Base-by-base conservation (phyloP, 2,888 invertebrate species). In the Microplitis deprimator region DNA sequence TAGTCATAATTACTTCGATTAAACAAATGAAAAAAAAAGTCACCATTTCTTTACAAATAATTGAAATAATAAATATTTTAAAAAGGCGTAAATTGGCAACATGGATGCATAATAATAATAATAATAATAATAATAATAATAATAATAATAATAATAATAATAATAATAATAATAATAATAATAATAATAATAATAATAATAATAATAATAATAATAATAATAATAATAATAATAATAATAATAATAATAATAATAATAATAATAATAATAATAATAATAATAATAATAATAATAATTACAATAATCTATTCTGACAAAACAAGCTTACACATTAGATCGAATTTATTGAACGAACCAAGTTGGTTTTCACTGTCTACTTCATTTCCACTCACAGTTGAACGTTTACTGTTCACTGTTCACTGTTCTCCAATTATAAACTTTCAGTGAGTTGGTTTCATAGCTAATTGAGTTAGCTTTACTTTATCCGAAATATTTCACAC, bases 401-500 rank as follows among this genome's bases (percentile, higher is more conserved):
- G 41, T 50, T 41, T 29, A 20, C 16, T 68, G 29, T 29, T 29
- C 29, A 29, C 29, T 29, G 41, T 50, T 41, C 20, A 20, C 16
- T 68, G 59, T 59, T 50, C 70, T 70, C 59, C 60, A 70, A 70
- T 70, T 70, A 70, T 50, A 70, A 70, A 70, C 70, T 70, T 70
- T 70, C 13, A 8, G 60, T 29, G 29, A 70, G 59, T 29, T 67
- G 29, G 20, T 16, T 70, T 70, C 20, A 70, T 70, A 40, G 50
- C 29, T 70, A 70, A 70, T 70, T 59, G 70, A 70, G 70, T 70
- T 70, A 70, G 17, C 29, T 29, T 29, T 20, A 29, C 29, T 65
- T 65, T 29, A 65, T 65, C 13, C 6, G 20, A 65, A 20, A 65
- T 17, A 68, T 41, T 68, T 39, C 39, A 68, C 40, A 68, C n/a